A percentile compares a stretch with the other conserved stretches of the same genome.
Conservation (phyloP, 2,113 vertebrate species). For the Erpornis zantholeuca region DNA sequence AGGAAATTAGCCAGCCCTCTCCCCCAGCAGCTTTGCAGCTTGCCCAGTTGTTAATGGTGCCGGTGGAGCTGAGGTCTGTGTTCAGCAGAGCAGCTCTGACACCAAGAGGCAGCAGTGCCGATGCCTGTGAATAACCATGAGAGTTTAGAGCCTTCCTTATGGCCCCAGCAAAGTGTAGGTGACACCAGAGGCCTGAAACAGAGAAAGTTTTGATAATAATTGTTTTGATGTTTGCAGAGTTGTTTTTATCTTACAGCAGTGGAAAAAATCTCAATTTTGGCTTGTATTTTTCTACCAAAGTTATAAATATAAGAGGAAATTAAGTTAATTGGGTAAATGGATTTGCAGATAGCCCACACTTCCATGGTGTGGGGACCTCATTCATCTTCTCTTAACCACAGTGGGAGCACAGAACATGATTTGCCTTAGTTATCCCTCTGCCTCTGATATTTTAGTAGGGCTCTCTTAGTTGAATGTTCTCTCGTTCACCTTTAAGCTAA, state of each 20-base stretch:
- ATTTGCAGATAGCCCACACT: background rate
- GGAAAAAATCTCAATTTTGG: background rate
- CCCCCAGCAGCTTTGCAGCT: background rate
- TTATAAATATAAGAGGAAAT: background rate
- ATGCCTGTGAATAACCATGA: background rate
- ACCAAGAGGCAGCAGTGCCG: background rate
- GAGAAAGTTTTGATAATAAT: background rate
- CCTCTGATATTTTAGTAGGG: background rate
- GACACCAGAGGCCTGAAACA: background rate
- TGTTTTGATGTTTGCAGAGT: background rate
- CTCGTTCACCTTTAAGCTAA: slow-evolving; percentile 30
- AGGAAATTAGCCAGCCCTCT: background rate
- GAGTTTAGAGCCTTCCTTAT: background rate
- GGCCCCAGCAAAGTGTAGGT: background rate
- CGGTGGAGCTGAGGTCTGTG: background rate
- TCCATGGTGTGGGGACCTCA: fast-evolving
- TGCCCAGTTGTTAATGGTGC: background rate
- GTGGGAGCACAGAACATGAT: background rate
- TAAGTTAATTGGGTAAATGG: background rate
- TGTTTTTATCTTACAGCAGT: background rate
- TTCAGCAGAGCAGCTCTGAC: background rate
- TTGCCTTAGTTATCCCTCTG: background rate
- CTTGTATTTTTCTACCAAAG: background rate
- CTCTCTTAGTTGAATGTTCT: background rate
- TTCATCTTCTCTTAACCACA: background rate